phyloP scores from a whole-genome alignment of 1,140 invertebrate genomes.

The Neodiprion pinetum region DNA sequence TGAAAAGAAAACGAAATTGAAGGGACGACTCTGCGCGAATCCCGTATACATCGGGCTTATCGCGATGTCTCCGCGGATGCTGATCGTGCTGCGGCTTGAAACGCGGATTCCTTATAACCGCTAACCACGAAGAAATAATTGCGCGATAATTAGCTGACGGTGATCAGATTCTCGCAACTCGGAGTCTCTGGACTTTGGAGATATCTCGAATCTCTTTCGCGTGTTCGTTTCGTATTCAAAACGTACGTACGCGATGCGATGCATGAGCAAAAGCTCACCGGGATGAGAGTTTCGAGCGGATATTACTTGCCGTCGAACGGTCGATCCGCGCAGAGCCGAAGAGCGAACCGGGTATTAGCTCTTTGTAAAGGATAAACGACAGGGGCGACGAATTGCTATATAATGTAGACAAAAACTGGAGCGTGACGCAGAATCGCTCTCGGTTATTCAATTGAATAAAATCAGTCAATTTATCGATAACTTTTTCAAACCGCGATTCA shows the following conservation, averaged over 20 bases:
- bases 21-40: constrained; percentile 29
- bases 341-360: too few relatives aligned
- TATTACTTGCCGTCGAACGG: too few relatives aligned
- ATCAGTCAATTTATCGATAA: not conserved
- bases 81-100: constrained; percentile 12
- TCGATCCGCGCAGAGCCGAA: too few relatives aligned
- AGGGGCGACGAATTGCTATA: too few relatives aligned
- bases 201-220: not conserved
- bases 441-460: not conserved
- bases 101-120: not conserved
- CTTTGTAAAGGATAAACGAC: too few relatives aligned
- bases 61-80: constrained; percentile 6
- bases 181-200: not conserved
- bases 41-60: constrained; percentile 27
- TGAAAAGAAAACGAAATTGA: constrained; percentile 28
- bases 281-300: too few relatives aligned
- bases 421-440: too few relatives aligned
- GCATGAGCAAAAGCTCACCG: too few relatives aligned
- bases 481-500: not conserved
- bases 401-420: too few relatives aligned
- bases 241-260: too few relatives aligned
- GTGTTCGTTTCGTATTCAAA: not conserved
- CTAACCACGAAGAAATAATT: not conserved
- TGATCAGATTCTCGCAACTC: not conserved
- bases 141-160: constrained; percentile 4